These are phyloP conservation scores for Galaxias olidus DNA, from an alignment of 2,797 vertebrate species.

Conservation along the genomic window DNA sequence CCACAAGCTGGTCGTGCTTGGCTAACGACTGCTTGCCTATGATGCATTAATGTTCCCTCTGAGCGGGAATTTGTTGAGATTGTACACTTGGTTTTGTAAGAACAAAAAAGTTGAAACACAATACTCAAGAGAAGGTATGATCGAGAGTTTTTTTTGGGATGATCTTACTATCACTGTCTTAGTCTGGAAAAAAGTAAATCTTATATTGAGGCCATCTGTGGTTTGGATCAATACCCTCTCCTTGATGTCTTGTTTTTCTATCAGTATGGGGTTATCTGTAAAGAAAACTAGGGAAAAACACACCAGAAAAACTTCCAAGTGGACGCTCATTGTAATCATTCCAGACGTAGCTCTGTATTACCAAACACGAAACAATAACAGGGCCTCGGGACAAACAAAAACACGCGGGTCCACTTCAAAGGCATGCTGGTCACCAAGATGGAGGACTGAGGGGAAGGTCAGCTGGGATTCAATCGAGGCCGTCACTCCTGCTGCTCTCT, in stretches of 20 bases:
- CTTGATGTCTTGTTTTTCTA: constrained; percentile 49
- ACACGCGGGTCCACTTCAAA: constrained; percentile 50
- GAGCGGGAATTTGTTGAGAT: background rate
- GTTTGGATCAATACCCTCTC: constrained; percentile 28
- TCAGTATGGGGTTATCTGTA: constrained; percentile 42
- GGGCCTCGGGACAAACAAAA: constrained; percentile 58
- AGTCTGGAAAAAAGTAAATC: background rate
- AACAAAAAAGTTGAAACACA: no score
- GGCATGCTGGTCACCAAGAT: constrained; percentile 39
- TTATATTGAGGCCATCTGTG: constrained; percentile 39
- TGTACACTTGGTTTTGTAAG: no score
- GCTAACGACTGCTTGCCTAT: constrained; percentile 24
- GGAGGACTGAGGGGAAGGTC: constrained; percentile 20
- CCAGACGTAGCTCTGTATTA: constrained; percentile 55
- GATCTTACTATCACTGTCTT: no score
- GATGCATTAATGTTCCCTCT: constrained; percentile 15
- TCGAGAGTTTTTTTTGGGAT: no score
- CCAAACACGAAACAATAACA: constrained; percentile 66
- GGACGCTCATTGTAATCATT: constrained; percentile 62
- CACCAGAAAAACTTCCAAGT: constrained; percentile 47
- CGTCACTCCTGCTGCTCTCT: background rate
- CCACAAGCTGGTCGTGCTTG: constrained; percentile 17
- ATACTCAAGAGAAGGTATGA: no score
- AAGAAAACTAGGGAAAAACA: constrained; percentile 21
- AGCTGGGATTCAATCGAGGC: constrained; percentile 11